phyloP scores from a whole-genome alignment of 2,113 vertebrate species.

The Dromaius novaehollandiae region DNA sequence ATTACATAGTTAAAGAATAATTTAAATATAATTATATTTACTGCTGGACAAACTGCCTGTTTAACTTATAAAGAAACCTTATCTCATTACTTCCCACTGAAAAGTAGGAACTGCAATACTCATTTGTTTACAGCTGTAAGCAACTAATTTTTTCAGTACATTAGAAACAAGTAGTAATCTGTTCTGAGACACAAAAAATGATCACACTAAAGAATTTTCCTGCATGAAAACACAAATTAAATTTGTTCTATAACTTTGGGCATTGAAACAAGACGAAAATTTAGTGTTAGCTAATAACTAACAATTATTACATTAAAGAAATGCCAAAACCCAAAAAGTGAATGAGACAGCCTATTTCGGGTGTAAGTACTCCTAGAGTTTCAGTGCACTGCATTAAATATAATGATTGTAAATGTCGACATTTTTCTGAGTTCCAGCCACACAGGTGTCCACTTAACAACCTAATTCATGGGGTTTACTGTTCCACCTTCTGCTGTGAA shows the following conservation, averaged over 20 bases:
- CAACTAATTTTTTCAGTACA: neutral
- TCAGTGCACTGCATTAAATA: neutral
- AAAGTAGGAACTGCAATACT: neutral
- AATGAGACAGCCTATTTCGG: neutral
- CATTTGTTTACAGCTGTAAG: neutral
- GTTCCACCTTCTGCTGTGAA: slow-evolving; percentile 53
- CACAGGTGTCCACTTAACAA: slow-evolving; percentile 17
- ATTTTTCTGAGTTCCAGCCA: slow-evolving; percentile 19
- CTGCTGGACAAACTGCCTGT: neutral
- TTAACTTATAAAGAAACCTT: neutral
- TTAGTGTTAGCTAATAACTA: neutral
- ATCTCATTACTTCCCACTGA: neutral
- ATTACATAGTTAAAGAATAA: neutral
- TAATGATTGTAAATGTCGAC: neutral
- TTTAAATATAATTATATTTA: neutral
- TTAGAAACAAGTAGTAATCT: neutral
- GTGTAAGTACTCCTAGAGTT: neutral
- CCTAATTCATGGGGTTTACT: slow-evolving; percentile 12
- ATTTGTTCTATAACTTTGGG: neutral
- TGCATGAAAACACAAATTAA: neutral
- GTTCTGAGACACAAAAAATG: neutral
- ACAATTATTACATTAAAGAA: neutral
- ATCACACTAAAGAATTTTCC: neutral
- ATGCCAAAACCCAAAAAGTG: neutral
- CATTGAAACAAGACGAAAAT: neutral